A percentile compares a stretch with the other conserved stretches of the same genome.
These are phyloP conservation scores for Hypolimnas misippus DNA, from an alignment of 2,888 invertebrate species.

Conservation along the genomic window DNA sequence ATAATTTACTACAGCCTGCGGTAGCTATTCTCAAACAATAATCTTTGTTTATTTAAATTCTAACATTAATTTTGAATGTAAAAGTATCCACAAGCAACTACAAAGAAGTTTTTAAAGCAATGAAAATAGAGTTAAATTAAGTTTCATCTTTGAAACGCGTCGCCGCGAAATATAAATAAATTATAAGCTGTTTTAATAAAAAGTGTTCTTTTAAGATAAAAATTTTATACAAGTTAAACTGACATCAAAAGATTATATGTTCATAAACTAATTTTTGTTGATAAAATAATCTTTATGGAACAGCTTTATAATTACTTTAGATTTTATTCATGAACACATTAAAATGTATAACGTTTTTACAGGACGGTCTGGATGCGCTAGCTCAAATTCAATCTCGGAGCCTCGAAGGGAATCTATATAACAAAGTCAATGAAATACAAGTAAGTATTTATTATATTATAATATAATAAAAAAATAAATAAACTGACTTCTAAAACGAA, in stretches of 20 bases:
- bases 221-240: neutral
- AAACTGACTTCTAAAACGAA: too few relatives aligned
- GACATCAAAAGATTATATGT: neutral
- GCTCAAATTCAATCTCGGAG: conserved; percentile 90
- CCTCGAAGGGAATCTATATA: conserved; percentile 92
- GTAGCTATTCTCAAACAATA: neutral
- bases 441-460: conserved; percentile 50
- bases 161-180: neutral
- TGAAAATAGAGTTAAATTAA: neutral
- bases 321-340: conserved; percentile 36
- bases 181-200: neutral
- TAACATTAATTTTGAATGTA: conserved; percentile 19
- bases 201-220: neutral
- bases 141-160: neutral
- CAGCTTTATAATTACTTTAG: conserved; percentile 11
- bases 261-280: conserved; percentile 5
- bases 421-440: conserved; percentile 95
- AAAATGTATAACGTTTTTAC: conserved; percentile 53
- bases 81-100: neutral
- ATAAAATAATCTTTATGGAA: conserved; percentile 14
- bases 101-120: neutral
- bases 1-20: too few relatives aligned
- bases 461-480: too few relatives aligned
- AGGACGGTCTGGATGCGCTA: conserved; percentile 93
- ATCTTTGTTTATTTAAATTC: neutral